Evolutionary conservation across 92 coral and sea anemone genomes (phyloP), one percentile per base, ranked within the genome.

Genomic region (Porites cylindrica): DNA sequence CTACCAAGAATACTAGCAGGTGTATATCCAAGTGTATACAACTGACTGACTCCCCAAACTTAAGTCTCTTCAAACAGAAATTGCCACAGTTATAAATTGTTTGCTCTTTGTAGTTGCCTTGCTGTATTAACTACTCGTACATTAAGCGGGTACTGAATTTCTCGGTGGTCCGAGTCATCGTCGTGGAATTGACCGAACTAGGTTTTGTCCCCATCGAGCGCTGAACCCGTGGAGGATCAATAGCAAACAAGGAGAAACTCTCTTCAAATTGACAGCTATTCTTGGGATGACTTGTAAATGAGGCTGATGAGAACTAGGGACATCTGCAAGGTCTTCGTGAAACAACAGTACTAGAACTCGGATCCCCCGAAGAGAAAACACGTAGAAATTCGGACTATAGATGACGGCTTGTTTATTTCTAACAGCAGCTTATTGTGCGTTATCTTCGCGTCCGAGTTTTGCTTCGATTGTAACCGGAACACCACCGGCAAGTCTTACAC

Each of bases 41-140:
- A 38, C 47, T 14, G 16, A 75, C 78, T 75, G 78, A 71, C 78
- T 82, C 66, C 86, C 51, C 77, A 82, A 81, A 58, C 86, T 70
- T 70, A 82, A 82, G 86, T 72, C 78, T 82, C 69, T 76, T 82
- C 86, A 82, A 82, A 82, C 78, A 82, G 86, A 82, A 70, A 70
- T 72, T 70, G 86, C 86, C 86, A 82, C 86, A 29, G 86, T 82
- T 82, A 53, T 82, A 56, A 71, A 82, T 82, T 82, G 86, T 82
- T 82, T 82, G 71, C 86, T 70, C 26, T 81, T 72, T 38, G 6
- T 10, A 56, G 70, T 62, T 52, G 70, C 78, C 71, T 78, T 82
- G 86, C 67, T 82, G 69, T 77, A 82, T 70, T 82, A 74, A 82
- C 86, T 70, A 32, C 19, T n/a, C 29, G 24, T 38, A 38, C 47